Conservation (phyloP, 2,113 vertebrate genomes). For the Prietella phreatophila region DNA sequence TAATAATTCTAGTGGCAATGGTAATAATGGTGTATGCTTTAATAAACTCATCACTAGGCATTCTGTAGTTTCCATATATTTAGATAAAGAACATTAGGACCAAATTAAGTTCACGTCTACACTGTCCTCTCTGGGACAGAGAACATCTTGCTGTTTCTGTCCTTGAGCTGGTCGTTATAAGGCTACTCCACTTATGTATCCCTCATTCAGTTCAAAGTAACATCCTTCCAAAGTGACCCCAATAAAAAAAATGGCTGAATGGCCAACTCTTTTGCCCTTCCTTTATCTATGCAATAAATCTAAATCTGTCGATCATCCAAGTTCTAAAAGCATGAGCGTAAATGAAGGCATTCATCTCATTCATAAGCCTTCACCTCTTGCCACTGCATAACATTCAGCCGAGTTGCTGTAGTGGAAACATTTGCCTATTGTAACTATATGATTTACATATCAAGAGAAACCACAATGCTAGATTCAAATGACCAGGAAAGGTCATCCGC, state of each 20-base stretch:
- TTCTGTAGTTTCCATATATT: background rate
- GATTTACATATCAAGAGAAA: slow-evolving; percentile 28
- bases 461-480: background rate
- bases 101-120: slow-evolving; percentile 13
- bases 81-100: background rate
- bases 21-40: background rate
- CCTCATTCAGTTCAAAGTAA: background rate
- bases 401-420: background rate
- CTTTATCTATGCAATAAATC: background rate
- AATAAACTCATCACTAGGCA: background rate
- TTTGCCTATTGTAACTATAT: slow-evolving; percentile 9
- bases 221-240: background rate
- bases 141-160: background rate
- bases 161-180: background rate
- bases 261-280: background rate
- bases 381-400: background rate
- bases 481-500: slow-evolving; percentile 14
- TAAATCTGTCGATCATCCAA: background rate
- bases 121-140: background rate
- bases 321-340: background rate
- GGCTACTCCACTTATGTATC: background rate
- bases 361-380: background rate
- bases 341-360: slow-evolving; percentile 1
- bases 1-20: background rate
- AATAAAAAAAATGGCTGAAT: background rate